A percentile compares a stretch with the other conserved stretches of the same genome.
These are phyloP conservation scores for Crioceris asparagi DNA, from an alignment of 2,888 invertebrate genomes.

Conservation along the genomic window DNA sequence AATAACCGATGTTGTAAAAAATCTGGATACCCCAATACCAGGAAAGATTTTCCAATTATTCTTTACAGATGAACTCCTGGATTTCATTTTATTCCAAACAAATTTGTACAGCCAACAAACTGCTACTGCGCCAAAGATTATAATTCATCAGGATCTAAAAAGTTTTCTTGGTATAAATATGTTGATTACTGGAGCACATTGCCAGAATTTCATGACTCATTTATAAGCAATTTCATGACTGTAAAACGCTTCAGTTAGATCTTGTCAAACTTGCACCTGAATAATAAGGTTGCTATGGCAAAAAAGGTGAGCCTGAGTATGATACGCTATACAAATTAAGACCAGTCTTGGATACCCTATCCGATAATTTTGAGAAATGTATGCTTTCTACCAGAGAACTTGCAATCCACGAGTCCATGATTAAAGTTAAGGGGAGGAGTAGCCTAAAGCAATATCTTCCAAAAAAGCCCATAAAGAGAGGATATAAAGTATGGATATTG, in stretches of 20 bases:
- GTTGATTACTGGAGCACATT: constrained; percentile 14
- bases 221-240: constrained; percentile 12
- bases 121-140: too few species aligned
- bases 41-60: background rate
- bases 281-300: constrained; percentile 17
- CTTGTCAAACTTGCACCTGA: constrained; percentile 19
- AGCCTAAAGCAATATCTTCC: constrained; percentile 11
- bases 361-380: constrained; percentile 10
- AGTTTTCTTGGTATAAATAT: constrained; percentile 10
- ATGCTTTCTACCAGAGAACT: constrained; percentile 1
- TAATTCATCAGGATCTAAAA: constrained; percentile 3
- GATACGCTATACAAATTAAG: constrained; percentile 23
- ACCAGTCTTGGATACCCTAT: constrained; percentile 17
- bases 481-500: constrained; percentile 8
- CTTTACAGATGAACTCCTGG: background rate
- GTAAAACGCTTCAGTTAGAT: constrained; percentile 15
- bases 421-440: constrained; percentile 11
- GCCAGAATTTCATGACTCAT: constrained; percentile 10
- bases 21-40: background rate
- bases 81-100: too few species aligned
- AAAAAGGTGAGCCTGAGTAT: constrained; percentile 12
- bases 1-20: background rate
- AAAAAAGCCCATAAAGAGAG: constrained; percentile 11
- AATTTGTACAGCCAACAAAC: too few species aligned
- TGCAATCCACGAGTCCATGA: constrained; percentile 11